A percentile compares a stretch with the other conserved stretches of the same genome.
These are phyloP conservation scores for Cremastobaeus sp. DNA, from an alignment of 2,888 invertebrate genomes.

Conservation along the genomic window DNA sequence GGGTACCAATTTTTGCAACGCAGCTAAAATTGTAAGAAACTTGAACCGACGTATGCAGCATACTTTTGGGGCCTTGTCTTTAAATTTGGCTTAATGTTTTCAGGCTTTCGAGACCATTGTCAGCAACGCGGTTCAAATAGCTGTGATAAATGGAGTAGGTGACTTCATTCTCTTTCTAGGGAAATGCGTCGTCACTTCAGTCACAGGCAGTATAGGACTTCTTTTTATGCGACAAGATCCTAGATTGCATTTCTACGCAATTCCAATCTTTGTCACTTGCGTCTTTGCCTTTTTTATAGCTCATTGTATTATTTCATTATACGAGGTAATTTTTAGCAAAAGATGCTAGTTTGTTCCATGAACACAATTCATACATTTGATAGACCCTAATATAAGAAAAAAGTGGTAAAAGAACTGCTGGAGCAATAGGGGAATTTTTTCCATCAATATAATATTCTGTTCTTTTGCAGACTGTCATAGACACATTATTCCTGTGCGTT, in stretches of 20 bases:
- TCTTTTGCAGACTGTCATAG: constrained; percentile 90
- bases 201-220: constrained; percentile 89
- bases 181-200: constrained; percentile 89
- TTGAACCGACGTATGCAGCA: background rate
- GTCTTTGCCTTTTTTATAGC: constrained; percentile 94
- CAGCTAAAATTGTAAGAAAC: constrained; percentile 87
- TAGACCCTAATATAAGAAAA: too few relatives aligned
- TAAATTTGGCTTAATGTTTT: constrained; percentile 8
- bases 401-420: too few relatives aligned
- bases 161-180: constrained; percentile 95
- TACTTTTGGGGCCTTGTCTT: background rate
- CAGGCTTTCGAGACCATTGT: constrained; percentile 92
- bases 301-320: constrained; percentile 94
- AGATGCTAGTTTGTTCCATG: background rate
- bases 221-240: constrained; percentile 86
- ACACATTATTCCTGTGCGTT: constrained; percentile 94
- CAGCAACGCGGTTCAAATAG: constrained; percentile 90
- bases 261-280: constrained; percentile 90
- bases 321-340: constrained; percentile 84
- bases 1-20: constrained; percentile 93
- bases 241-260: constrained; percentile 89
- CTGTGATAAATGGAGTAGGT: constrained; percentile 94
- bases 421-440: too few relatives aligned
- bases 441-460: constrained; percentile 12
- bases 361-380: constrained; percentile 1